A percentile compares a stretch with the other conserved stretches of the same genome.
Conservation (phyloP, 37 sponge, comb jelly and placozoan species). For the Crambe crambe region DNA sequence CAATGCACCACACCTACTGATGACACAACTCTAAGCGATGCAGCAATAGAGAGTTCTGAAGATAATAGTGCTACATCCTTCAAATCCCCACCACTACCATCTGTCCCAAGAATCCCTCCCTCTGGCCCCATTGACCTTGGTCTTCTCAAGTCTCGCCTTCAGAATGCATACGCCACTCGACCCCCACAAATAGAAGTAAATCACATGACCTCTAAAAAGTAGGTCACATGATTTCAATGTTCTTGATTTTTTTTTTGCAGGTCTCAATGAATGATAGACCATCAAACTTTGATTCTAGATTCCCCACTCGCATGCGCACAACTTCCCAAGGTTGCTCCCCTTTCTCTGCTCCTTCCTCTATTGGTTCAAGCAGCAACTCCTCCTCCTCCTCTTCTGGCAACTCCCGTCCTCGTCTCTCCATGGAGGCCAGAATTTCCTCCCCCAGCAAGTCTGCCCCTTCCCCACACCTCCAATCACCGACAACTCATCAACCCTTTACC, state of each 20-base stretch:
- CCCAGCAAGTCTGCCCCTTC: not conserved
- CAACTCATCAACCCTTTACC: not conserved
- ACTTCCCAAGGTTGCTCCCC: not conserved
- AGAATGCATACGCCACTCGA: conserved; percentile 9
- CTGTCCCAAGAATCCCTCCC: not conserved
- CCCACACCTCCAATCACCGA: not conserved
- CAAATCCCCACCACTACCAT: not conserved
- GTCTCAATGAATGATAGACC: not conserved
- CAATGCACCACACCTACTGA: no score
- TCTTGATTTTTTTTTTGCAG: no score
- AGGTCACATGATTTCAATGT: not conserved
- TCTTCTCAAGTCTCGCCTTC: not conserved
- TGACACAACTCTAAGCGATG: no score
- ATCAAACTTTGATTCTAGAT: not conserved
- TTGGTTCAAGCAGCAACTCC: not conserved
- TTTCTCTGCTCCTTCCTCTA: not conserved
- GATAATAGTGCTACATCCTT: not conserved
- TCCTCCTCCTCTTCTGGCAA: not conserved
- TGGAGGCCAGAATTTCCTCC: not conserved
- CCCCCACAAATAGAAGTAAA: not conserved
- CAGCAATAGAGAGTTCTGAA: no score
- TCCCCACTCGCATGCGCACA: not conserved
- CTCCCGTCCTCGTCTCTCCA: no score
- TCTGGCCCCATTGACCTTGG: not conserved
- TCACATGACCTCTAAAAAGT: not conserved